Conservation (phyloP, 2,888 invertebrate genomes). For the Pollenia griseotomentosa region DNA sequence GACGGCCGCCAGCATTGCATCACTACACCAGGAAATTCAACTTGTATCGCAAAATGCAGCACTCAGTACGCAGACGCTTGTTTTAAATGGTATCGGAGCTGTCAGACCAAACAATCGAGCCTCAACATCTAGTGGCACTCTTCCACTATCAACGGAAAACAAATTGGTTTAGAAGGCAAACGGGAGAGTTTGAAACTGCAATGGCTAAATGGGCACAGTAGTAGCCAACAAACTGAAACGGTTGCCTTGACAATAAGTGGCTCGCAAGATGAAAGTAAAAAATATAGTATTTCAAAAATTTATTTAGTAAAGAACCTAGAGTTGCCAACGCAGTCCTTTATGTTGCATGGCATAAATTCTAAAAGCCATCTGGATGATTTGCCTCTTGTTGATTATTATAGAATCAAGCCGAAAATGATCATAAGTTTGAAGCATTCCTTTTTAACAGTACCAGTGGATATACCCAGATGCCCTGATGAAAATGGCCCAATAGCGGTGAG, state of each 20-base stretch:
- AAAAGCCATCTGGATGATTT: neutral
- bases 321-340: constrained; percentile 26
- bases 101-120: neutral
- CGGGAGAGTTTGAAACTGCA: constrained; percentile 31
- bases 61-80: neutral
- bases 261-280: neutral
- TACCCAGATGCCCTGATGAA: too few relatives aligned
- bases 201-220: constrained; percentile 48
- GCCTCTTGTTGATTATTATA: neutral
- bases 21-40: constrained; percentile 17
- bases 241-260: constrained; percentile 26
- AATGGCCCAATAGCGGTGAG: too few relatives aligned
- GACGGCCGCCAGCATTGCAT: constrained; percentile 20
- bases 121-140: neutral
- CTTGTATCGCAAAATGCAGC: neutral
- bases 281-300: constrained; percentile 11
- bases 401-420: too few relatives aligned
- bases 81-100: neutral
- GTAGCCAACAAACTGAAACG: constrained; percentile 27
- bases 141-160: too few relatives aligned
- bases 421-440: too few relatives aligned
- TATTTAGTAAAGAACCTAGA: neutral
- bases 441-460: too few relatives aligned
- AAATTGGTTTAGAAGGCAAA: constrained; percentile 37
- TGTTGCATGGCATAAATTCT: neutral